Evolutionary conservation across 2,113 vertebrate species (phyloP), one percentile per base, ranked within the genome.

Genomic region (Oxyura jamaicensis): DNA sequence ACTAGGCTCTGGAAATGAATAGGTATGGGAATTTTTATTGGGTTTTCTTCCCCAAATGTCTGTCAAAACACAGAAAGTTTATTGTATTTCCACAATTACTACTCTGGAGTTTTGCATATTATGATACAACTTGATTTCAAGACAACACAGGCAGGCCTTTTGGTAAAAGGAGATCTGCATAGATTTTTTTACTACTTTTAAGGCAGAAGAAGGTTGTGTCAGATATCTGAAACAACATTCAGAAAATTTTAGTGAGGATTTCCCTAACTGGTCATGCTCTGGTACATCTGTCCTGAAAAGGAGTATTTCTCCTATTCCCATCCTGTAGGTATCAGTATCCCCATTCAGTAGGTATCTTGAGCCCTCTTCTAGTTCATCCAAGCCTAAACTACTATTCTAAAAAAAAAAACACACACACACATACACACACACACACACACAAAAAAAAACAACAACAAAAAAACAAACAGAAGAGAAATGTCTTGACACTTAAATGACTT

Each of bases 31-130:
- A 71, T 78, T 50, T 29, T 23, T 31, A 28, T 28, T 28, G 44
- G 20, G 16, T 48, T 35, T 69, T 50, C 8, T 46, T 13, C 41
- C 20, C 18, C 31, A 52, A 31, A 23, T 25, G 19, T 16, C 36
- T 31, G 11, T n/a, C 44, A 80, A 73, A 83, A 77, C 6, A 26
- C 13, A 59, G 63, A n/a, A n/a, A 3, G 55, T 35, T 5, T 69
- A 3, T 15, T 59, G 3, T 25, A 39, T 22, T 77, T 33, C 3
- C 6, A 80, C 28, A 73, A 13, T 17, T 0, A 0, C 3, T 62
- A 31, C 2, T 50, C 80, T 33, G 2, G 20, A 46, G 21, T n/a
- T 58, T 77, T 86, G 2, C 1, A 4, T 62, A 6, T 76, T 26
- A 2, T 9, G 44, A 82, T 31, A 23, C 15, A 77, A 41, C 25